These are phyloP conservation scores for Scarus forsteni DNA, from an alignment of 2,797 vertebrate genomes.

Conservation along the genomic window DNA sequence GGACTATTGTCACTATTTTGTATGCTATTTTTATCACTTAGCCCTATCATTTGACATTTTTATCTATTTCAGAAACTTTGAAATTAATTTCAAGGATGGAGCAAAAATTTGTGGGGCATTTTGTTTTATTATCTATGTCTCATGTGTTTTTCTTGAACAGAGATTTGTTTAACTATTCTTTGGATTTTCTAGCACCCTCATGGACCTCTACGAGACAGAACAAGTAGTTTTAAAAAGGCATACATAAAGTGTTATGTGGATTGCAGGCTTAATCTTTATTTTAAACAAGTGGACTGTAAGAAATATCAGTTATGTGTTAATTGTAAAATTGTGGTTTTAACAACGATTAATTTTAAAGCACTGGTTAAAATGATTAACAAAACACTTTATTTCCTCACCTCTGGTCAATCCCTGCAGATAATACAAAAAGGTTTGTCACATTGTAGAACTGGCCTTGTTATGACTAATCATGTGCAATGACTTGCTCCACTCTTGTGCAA, in stretches of 20 bases:
- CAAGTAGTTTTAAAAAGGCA: background rate
- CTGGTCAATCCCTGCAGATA: background rate
- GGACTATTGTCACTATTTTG: too few relatives aligned
- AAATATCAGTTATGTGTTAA: background rate
- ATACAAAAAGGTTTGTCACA: constrained; percentile 14
- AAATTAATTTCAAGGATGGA: too few relatives aligned
- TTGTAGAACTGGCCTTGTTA: constrained; percentile 2
- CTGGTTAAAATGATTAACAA: constrained; percentile 3
- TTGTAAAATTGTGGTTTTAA: background rate
- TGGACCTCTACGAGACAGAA: background rate
- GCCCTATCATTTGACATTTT: too few relatives aligned
- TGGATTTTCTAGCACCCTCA: constrained; percentile 1
- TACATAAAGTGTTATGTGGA: background rate
- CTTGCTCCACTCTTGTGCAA: background rate
- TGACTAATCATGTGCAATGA: constrained; percentile 5
- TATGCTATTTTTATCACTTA: too few relatives aligned
- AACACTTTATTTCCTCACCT: background rate
- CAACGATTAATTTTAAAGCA: constrained; percentile 2
- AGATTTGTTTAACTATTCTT: background rate
- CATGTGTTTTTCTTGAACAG: too few relatives aligned
- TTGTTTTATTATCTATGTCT: too few relatives aligned
- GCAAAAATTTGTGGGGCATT: too few relatives aligned
- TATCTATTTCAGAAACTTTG: too few relatives aligned
- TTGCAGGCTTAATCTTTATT: background rate
- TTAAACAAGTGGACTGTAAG: background rate